phyloP scores from a whole-genome alignment of 2,113 vertebrate species.

The Gallinago paraguaiae region DNA sequence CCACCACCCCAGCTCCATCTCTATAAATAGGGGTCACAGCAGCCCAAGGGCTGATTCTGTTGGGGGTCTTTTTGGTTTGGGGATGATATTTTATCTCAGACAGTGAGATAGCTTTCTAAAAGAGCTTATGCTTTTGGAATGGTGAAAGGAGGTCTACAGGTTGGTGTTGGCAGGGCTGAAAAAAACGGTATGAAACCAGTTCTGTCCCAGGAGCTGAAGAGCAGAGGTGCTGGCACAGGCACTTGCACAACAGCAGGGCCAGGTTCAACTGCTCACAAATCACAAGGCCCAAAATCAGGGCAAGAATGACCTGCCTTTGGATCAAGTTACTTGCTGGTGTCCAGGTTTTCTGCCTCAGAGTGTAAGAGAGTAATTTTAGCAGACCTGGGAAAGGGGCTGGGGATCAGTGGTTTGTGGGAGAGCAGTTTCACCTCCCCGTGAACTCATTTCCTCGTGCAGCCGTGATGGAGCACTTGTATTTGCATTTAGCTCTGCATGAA shows the following conservation, averaged over 20 bases:
- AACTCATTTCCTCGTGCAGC: not conserved
- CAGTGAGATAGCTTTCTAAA: not conserved
- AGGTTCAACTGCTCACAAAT: not conserved
- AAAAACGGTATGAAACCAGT: too few relatives aligned
- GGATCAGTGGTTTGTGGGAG: not conserved
- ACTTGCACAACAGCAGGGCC: not conserved
- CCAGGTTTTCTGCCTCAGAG: not conserved
- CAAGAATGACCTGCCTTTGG: too few relatives aligned
- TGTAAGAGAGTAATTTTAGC: not conserved
- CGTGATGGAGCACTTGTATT: not conserved
- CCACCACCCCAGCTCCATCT: not conserved
- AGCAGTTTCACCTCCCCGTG: not conserved
- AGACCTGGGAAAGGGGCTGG: not conserved
- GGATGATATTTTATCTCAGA: not conserved
- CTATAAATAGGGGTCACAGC: not conserved
- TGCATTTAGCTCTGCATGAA: conserved; percentile 7
- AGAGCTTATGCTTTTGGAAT: not conserved
- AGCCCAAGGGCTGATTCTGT: not conserved
- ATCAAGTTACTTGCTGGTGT: not conserved
- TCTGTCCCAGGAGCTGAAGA: not conserved
- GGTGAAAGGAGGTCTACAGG: not conserved
- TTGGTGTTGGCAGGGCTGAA: not conserved
- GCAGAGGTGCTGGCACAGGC: not conserved
- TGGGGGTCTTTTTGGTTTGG: not conserved
- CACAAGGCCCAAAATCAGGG: not conserved